phyloP scores from a whole-genome alignment of 2,888 invertebrate species.

The Conchocele bisecta region DNA sequence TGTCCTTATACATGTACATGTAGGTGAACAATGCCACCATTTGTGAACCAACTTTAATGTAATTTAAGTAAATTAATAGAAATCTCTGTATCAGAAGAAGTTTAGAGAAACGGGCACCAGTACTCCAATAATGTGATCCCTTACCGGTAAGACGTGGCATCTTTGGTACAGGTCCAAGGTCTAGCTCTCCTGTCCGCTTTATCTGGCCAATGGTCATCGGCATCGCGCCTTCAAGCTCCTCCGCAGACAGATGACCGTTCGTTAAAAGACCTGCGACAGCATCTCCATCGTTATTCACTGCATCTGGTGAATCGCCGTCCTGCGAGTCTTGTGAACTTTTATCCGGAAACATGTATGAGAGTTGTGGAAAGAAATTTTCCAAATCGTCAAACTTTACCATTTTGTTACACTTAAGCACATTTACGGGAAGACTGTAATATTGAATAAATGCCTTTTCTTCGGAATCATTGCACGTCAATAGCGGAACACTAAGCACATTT shows the following conservation, averaged over 20 bases:
- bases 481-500: slow-evolving; percentile 73
- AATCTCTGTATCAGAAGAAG: too few relatives aligned
- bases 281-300: slow-evolving; percentile 23
- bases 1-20: too few relatives aligned
- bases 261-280: neutral
- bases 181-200: too few relatives aligned
- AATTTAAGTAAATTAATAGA: too few relatives aligned
- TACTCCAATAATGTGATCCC: neutral
- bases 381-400: slow-evolving; percentile 76
- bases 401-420: slow-evolving; percentile 77
- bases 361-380: slow-evolving; percentile 75
- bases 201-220: slow-evolving; percentile 26
- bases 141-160: neutral
- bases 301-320: neutral
- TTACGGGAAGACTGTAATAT: slow-evolving; percentile 79
- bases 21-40: too few relatives aligned
- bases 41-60: too few relatives aligned
- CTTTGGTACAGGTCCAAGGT: too few relatives aligned
- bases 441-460: slow-evolving; percentile 79
- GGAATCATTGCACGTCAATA: slow-evolving; percentile 72
- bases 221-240: slow-evolving; percentile 39
- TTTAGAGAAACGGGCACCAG: too few relatives aligned
- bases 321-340: slow-evolving; percentile 38
- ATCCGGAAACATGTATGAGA: slow-evolving; percentile 76
- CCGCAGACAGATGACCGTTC: slow-evolving; percentile 28